Evolutionary conservation across 1,140 invertebrate genomes (phyloP), one percentile per base, ranked within the genome.

Genomic region (Bilobella aurantiaca): DNA sequence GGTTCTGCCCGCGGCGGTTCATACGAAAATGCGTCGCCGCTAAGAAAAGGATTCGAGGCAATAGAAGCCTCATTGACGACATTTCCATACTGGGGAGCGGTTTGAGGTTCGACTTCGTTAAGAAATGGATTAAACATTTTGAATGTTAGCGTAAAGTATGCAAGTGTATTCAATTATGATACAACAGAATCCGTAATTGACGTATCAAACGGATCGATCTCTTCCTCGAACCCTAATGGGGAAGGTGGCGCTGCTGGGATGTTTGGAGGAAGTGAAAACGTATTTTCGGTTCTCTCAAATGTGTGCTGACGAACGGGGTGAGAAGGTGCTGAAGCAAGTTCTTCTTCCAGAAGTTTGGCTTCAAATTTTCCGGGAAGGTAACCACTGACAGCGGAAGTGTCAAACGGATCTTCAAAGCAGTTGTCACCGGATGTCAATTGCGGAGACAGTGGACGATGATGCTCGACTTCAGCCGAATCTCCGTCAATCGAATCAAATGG

Each of bases 361-460:
- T 86, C 84, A 29, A 79, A 78, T 76, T 85, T 84, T 34, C 84
- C 84, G 8, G 86, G 86, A 56, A 89, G 76, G 46, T 91, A 82
- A 72, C 86, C 86, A 42, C 88, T 86, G 0, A 86, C 89, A 78
- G 90, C 89, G 56, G 86, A 84, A 12, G 90, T 92, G 74, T 93
- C 90, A 74, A 93, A 93, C 0, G 89, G 90, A 81, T 93, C 90
- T n/a, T 65, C 59, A 65, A 67, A 65, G n/a, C 31, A 42, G 8
- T 8, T 2, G 12, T 53, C 49, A 8, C 49, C 23, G 5, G 49
- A 16, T 5, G 49, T 23, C 21, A 53, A 53, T 16, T 53, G 49
- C 25, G 49, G 49, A 23, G 49, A 53, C 3, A 53, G 49, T 12
- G 49, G 49, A 5, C 49, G 49, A 53, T 53, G 49, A 53, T 53